Evolutionary conservation across 2,888 invertebrate genomes (phyloP), one percentile per base, ranked within the genome.

Genomic region (Acronicta psi): DNA sequence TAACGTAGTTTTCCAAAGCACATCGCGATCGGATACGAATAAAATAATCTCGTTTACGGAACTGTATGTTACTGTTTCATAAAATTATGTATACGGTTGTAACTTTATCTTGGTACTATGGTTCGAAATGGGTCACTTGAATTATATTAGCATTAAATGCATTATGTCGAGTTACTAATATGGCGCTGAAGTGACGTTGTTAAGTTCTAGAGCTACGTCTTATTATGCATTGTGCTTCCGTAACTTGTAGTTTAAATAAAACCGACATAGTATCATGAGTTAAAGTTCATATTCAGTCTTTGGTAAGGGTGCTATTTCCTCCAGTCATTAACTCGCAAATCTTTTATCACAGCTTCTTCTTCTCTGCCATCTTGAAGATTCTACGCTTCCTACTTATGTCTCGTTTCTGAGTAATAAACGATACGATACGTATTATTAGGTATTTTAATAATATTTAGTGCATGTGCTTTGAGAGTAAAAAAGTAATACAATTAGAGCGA

Each of bases 1-100:
- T 75, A n/a, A 40, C 20, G 41, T 77, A 81, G 80, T 91, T 92
- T 91, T 93, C 92, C 90, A 90, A 80, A 87, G 85, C 93, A 92
- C 92, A 89, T 70, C 80, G 78, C 85, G 83, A 64, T 69, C 85
- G 90, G 89, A 88, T 87, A 87, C 85, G 61, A 52, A 60, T 65
- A n/a, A n/a, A n/a, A n/a, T 64, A 61, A 43, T 62, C 71, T 62
- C 51, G 47, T 72, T 73, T 16, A 60, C 67, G 61, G 69, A 76
- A 77, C 67, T 81, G 18, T 43, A 81, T 80, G 77, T 85, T 78
- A 77, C 71, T 83, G 80, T 87, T 78, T 80, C 78, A 77, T 81
- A 75, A 69, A 75, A 83, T 46, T 44, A 62, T 87, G 82, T 88
- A 86, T 75, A 80, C 80, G 81, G 81, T 81, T 69, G 77, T 73